Percentiles rank a stretch among this genome's conserved stretches.
phyloP scores from a whole-genome alignment of 2,888 invertebrate genomes.

The Epirrita christyi region DNA sequence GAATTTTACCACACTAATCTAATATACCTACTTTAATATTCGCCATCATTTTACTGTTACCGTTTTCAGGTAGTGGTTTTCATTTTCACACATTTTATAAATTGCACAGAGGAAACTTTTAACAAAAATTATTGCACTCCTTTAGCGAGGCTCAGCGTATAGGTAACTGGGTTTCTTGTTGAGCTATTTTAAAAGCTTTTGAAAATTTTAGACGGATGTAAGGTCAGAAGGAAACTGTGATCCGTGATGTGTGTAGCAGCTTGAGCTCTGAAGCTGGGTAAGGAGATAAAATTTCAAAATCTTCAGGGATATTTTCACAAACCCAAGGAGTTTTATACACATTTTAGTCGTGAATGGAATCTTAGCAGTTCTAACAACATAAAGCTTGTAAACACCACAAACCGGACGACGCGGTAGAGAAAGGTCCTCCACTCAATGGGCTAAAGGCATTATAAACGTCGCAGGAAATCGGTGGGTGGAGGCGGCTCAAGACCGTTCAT shows the following conservation, averaged over 20 bases:
- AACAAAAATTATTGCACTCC: conserved; percentile 58
- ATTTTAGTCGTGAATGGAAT: neutral
- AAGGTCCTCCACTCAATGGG: too few relatives aligned
- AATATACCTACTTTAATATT: too few relatives aligned
- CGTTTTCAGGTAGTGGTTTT: too few relatives aligned
- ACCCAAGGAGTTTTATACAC: neutral
- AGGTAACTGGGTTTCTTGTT: conserved; percentile 48
- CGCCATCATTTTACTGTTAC: too few relatives aligned
- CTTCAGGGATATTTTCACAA: conserved; percentile 16
- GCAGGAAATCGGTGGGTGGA: too few relatives aligned
- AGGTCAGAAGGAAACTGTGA: conserved; percentile 23
- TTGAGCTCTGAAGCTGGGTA: conserved; percentile 19
- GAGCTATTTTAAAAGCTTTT: conserved; percentile 59
- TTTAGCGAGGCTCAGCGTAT: conserved; percentile 48
- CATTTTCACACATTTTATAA: conserved; percentile 34
- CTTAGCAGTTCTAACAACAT: too few relatives aligned
- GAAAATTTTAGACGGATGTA: conserved; percentile 23
- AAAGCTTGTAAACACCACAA: too few relatives aligned
- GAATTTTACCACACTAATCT: too few relatives aligned
- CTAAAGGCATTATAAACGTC: too few relatives aligned
- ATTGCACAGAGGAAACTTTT: conserved; percentile 58
- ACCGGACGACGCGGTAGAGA: too few relatives aligned
- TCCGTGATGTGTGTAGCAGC: conserved; percentile 19
- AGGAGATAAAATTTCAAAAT: conserved; percentile 29
- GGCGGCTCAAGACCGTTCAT: too few relatives aligned